A percentile compares a stretch with the other conserved stretches of the same genome.
These are phyloP conservation scores for Tiliacea citrago DNA, from an alignment of 2,888 invertebrate genomes.

Conservation along the genomic window DNA sequence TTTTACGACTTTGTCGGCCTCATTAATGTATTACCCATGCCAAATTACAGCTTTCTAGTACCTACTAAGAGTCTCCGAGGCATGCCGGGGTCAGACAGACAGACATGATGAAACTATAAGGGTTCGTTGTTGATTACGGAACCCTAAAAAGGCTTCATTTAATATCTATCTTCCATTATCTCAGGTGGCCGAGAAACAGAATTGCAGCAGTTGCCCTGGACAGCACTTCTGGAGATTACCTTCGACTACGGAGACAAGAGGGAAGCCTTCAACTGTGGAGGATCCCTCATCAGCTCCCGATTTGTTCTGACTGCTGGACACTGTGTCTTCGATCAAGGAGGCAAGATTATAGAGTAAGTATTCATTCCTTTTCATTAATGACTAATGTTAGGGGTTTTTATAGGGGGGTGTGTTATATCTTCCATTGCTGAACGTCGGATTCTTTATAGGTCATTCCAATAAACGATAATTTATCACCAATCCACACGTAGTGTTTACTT, in stretches of 20 bases:
- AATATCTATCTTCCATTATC: background rate
- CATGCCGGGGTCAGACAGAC: no score
- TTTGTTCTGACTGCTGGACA: slow-evolving; percentile 85
- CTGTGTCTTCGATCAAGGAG: slow-evolving; percentile 78
- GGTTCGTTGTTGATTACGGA: no score
- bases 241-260: slow-evolving; percentile 75
- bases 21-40: no score
- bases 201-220: slow-evolving; percentile 85
- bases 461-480: background rate
- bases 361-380: background rate
- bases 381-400: background rate
- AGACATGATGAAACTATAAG: no score
- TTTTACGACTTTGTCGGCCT: no score
- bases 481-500: background rate
- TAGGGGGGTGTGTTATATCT: no score
- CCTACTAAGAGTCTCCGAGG: no score
- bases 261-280: slow-evolving; percentile 81
- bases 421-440: background rate
- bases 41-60: no score
- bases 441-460: background rate
- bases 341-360: slow-evolving; percentile 76
- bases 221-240: slow-evolving; percentile 78
- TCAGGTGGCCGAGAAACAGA: slow-evolving; percentile 84
- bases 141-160: no score
- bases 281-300: slow-evolving; percentile 82